These are phyloP conservation scores for Xyliphius kryptos DNA, from an alignment of 2,113 vertebrate species.

Conservation along the genomic window DNA sequence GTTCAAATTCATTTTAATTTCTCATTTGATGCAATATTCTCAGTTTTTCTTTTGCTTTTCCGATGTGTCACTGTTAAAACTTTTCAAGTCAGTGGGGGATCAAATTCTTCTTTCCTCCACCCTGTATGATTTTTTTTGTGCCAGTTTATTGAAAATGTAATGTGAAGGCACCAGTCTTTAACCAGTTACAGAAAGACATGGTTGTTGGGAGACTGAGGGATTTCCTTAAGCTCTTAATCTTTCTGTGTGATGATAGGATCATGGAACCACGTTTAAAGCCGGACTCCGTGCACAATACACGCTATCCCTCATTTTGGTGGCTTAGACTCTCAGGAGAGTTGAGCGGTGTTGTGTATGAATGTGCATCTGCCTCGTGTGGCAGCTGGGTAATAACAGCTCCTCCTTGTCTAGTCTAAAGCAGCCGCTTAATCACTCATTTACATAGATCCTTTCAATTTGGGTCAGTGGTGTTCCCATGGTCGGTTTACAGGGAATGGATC, in stretches of 20 bases:
- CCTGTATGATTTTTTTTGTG: no score
- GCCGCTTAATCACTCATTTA: constrained; percentile 7
- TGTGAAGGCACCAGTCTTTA: no score
- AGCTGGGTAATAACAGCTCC: constrained; percentile 12
- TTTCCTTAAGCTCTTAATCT: not conserved
- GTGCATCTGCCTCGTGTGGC: not conserved
- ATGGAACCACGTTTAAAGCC: not conserved
- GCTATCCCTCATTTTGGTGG: no score
- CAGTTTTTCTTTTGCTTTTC: no score
- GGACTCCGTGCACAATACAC: not conserved
- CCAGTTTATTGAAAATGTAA: no score
- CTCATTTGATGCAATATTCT: no score
- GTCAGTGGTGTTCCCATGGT: not conserved
- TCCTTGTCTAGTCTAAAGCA: constrained; percentile 16
- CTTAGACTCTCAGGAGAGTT: not conserved
- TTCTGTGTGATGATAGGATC: not conserved
- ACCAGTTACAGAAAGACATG: no score
- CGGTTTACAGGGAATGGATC: constrained; percentile 14
- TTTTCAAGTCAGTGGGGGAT: no score
- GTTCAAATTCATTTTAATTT: no score
- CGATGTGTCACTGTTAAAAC: no score
- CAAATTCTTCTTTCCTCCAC: no score
- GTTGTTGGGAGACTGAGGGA: constrained; percentile 8
- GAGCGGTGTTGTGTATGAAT: not conserved
- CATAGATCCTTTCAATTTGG: not conserved